Evolutionary conservation across 1,140 invertebrate genomes (phyloP).

Genomic region (Teleogryllus occipitalis): DNA sequence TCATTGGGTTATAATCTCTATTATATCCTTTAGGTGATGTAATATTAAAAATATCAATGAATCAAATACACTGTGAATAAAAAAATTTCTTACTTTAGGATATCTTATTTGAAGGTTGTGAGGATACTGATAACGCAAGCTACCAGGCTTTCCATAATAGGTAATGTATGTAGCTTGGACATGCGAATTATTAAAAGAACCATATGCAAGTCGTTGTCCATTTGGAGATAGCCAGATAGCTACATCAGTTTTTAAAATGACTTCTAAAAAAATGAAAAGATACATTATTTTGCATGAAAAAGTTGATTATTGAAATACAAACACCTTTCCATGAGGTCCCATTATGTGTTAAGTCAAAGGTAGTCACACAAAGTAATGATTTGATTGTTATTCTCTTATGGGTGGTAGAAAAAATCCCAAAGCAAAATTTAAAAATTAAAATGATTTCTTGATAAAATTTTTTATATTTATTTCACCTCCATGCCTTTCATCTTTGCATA

Average conservation of each 20-base stretch:
- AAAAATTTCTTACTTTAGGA: neutral
- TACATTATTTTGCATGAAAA: no score
- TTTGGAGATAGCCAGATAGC: neutral
- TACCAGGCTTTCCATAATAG: neutral
- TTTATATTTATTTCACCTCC: no score
- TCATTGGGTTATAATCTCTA: neutral
- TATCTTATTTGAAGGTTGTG: neutral
- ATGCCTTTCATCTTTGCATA: no score
- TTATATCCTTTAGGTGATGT: neutral
- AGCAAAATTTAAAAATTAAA: no score
- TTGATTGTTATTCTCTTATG: no score
- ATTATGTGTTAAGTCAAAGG: no score
- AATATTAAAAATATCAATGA: no score
- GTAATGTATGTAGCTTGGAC: neutral
- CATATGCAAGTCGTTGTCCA: neutral
- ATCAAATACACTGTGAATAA: neutral
- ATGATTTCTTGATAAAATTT: no score
- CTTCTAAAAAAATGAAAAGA: neutral
- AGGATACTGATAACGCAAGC: neutral
- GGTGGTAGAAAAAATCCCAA: no score
- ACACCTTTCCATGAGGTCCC: no score
- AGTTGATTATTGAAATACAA: no score
- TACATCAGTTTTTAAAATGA: neutral
- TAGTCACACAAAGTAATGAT: no score
- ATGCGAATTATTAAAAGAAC: neutral